A percentile compares a stretch with the other conserved stretches of the same genome.
Evolutionary conservation across 2,888 invertebrate species (phyloP).

Genomic region (Odontocerum albicorne): DNA sequence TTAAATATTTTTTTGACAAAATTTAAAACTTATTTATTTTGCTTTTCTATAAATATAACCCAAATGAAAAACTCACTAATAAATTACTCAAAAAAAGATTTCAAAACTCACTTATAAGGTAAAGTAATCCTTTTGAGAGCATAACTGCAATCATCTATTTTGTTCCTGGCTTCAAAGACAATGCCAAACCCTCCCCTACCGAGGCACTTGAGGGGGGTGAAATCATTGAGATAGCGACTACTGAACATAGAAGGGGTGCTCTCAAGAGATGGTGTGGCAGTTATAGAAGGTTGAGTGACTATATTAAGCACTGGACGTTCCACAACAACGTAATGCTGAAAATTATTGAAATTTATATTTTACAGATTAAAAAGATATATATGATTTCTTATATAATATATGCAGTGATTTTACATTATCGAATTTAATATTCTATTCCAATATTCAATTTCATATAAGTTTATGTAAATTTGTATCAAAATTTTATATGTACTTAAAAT

Average conservation of each 20-base stretch:
- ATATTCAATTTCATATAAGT: too few relatives aligned
- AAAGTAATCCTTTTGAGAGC: conserved; percentile 93
- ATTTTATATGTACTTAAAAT: too few relatives aligned
- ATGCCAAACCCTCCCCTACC: conserved; percentile 95
- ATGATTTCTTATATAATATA: too few relatives aligned
- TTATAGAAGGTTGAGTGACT: conserved; percentile 3
- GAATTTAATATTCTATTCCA: too few relatives aligned
- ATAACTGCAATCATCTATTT: conserved; percentile 91
- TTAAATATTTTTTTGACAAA: too few relatives aligned
- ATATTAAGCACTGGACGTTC: conserved; percentile 45
- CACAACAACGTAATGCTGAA: conserved; percentile 46
- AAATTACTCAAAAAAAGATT: too few relatives aligned
- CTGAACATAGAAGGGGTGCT: conserved; percentile 47
- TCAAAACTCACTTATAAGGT: conserved; percentile 72
- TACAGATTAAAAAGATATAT: too few relatives aligned
- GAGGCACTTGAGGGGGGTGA: conserved; percentile 76
- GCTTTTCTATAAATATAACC: too few relatives aligned
- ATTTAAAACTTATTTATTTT: too few relatives aligned
- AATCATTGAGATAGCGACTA: conserved; percentile 80
- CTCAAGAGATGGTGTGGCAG: background rate
- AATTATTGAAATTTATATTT: background rate
- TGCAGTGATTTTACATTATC: too few relatives aligned
- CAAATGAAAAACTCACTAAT: too few relatives aligned
- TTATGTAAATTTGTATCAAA: too few relatives aligned
- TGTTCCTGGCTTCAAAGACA: conserved; percentile 93